Evolutionary conservation across 1,140 invertebrate genomes (phyloP).

Genomic region (Leptonema lineaticorne): DNA sequence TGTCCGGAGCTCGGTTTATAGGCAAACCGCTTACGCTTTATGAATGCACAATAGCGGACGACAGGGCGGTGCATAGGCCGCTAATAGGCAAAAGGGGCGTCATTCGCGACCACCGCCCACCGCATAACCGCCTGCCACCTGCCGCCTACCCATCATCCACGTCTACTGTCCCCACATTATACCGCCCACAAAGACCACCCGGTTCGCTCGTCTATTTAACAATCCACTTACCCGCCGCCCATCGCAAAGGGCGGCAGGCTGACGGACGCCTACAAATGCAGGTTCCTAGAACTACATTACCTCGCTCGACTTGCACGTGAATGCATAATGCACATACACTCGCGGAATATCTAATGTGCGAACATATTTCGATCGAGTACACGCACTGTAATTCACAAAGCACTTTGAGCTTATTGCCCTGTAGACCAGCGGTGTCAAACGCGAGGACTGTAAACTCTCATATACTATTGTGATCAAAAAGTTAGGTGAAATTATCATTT

Average conservation of each 20-base stretch:
- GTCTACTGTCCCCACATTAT: no score
- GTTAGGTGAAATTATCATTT: no score
- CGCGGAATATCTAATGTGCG: constrained; percentile 1
- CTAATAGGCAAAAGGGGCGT: background rate
- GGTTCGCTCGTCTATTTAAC: no score
- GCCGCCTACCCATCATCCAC: no score
- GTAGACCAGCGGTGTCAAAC: no score
- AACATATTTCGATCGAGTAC: background rate
- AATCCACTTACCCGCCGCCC: no score
- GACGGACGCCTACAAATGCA: constrained; percentile 20
- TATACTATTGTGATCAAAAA: no score
- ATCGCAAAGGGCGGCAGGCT: constrained; percentile 12
- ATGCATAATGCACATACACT: constrained; percentile 11
- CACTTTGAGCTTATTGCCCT: no score
- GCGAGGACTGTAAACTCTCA: no score
- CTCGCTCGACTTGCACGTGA: background rate
- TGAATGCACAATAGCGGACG: constrained; percentile 1
- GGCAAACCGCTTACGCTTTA: constrained; percentile 4
- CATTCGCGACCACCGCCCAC: no score
- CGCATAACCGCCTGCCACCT: no score
- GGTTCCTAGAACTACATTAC: constrained; percentile 20
- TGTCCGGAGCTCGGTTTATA: constrained; percentile 5
- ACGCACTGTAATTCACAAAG: constrained; percentile 11
- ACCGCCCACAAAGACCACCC: no score
- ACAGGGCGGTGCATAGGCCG: background rate